phyloP scores from a whole-genome alignment of 2,797 vertebrate species.

The Falco berigora region DNA sequence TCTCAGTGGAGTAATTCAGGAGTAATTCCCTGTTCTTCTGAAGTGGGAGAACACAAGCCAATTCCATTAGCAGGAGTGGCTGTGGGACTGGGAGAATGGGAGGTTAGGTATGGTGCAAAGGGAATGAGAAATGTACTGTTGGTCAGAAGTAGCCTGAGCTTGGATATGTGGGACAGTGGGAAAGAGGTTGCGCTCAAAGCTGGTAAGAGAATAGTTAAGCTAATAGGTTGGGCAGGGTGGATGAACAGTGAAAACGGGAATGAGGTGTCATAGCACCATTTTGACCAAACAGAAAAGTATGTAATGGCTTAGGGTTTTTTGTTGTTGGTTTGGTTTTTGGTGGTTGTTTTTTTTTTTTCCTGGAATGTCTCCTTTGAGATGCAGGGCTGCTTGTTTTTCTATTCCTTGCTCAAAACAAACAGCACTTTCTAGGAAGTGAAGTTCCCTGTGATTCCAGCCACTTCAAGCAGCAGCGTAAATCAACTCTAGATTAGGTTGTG shows the following conservation, averaged over 20 bases:
- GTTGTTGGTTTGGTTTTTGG: too few relatives aligned
- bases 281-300: background rate
- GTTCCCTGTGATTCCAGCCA: background rate
- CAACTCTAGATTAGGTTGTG: background rate
- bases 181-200: background rate
- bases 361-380: background rate
- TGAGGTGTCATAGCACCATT: background rate
- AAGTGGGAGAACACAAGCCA: background rate
- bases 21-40: background rate
- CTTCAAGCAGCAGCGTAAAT: background rate
- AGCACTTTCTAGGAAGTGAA: background rate
- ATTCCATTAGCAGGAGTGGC: background rate
- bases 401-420: background rate
- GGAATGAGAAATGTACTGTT: background rate
- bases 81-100: background rate
- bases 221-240: background rate
- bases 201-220: background rate
- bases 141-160: background rate
- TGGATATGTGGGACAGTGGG: accelerated
- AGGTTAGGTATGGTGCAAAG: background rate
- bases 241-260: background rate
- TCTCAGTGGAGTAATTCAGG: background rate
- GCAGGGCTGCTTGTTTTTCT: background rate
- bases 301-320: background rate
- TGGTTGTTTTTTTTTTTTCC: background rate